phyloP scores from a whole-genome alignment of 2,888 invertebrate genomes.

The Trichogramma evanescens region DNA sequence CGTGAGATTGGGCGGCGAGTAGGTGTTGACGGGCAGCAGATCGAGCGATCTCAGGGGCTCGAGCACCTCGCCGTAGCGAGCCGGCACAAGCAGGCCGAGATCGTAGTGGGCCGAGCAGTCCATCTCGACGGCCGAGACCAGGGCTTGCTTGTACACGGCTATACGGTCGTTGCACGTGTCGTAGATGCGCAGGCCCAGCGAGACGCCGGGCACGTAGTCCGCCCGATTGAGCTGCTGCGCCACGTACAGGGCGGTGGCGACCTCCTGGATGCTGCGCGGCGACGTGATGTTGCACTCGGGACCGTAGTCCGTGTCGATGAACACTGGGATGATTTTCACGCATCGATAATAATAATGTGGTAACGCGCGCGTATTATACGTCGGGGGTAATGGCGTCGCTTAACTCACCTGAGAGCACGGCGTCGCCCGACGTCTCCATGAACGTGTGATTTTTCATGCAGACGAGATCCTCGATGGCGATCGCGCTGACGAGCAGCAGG shows the following conservation, averaged over 20 bases:
- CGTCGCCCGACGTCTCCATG: conserved; percentile 38
- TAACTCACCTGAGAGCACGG: conserved; percentile 38
- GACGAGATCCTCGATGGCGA: conserved; percentile 26
- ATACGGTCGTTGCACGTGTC: conserved; percentile 42
- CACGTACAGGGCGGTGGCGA: conserved; percentile 44
- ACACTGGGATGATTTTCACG: conserved; percentile 30
- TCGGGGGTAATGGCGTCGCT: neutral
- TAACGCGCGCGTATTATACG: neutral
- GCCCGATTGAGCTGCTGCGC: conserved; percentile 42
- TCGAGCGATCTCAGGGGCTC: conserved; percentile 35
- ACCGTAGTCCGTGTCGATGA: conserved; percentile 44
- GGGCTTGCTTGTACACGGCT: conserved; percentile 37
- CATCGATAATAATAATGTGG: neutral
- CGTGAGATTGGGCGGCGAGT: conserved; percentile 34
- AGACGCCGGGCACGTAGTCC: conserved; percentile 43
- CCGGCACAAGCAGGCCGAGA: conserved; percentile 36
- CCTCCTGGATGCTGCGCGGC: conserved; percentile 41
- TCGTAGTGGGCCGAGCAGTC: conserved; percentile 38
- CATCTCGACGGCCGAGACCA: conserved; percentile 32
- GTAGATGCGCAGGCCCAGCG: conserved; percentile 41
- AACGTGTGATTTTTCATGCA: conserved; percentile 37
- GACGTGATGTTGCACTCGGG: conserved; percentile 43
- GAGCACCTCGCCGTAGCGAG: conserved; percentile 29
- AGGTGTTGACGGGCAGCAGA: conserved; percentile 34
- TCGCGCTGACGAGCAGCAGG: conserved; percentile 17